Base-by-base conservation (phyloP, 2,113 vertebrate species). In the Ptilonorhynchus violaceus region DNA sequence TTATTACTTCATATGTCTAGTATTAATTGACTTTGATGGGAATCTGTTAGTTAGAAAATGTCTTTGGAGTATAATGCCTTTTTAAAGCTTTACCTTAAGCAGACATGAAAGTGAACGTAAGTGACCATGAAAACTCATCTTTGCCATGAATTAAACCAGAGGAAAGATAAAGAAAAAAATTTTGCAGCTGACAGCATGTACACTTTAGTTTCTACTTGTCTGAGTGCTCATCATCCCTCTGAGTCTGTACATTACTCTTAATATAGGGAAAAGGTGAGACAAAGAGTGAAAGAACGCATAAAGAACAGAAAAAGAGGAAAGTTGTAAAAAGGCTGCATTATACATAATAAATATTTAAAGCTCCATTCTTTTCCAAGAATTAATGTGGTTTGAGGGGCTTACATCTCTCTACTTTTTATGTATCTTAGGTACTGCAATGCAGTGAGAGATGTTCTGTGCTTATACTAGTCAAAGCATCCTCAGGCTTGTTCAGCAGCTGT, bases 251-350 rank as follows among this genome's bases (percentile, higher is more conserved):
- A 8, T 31, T 52, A 50, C 17, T 88, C 39, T 72, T 27, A 81
- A 44, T 30, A 82, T 2, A 46, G 14, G 5, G 15, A 59, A 44
- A 47, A 37, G 2, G 4, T 0, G 0, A 86, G n/a, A 49, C 2
- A 31, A 76, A 85, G 31, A 30, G 10, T 67, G 22, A 76, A 82
- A 70, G 10, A 62, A 67, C 3, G 1, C 11, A 59, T 39, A 63
- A 79, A 63, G 19, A 47, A 53, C 2, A 37, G 15, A 87, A 76
- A 7, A 82, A 56, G 16, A 86, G 4, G 4, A 80, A 84, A 56
- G 5, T 3, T 62, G 4, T 58, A 33, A 50, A 63, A 59, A 42
- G 9, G 7, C 20, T 30, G 4, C 10, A 27, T 10, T 82, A 2
- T 46, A 37, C n/a, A 20, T 31, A 23, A 63, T 59, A 85, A 79